Percentiles rank a stretch among this genome's conserved stretches.
Conservation (phyloP, 2,797 vertebrate species). For the Sebastes glaucus region DNA sequence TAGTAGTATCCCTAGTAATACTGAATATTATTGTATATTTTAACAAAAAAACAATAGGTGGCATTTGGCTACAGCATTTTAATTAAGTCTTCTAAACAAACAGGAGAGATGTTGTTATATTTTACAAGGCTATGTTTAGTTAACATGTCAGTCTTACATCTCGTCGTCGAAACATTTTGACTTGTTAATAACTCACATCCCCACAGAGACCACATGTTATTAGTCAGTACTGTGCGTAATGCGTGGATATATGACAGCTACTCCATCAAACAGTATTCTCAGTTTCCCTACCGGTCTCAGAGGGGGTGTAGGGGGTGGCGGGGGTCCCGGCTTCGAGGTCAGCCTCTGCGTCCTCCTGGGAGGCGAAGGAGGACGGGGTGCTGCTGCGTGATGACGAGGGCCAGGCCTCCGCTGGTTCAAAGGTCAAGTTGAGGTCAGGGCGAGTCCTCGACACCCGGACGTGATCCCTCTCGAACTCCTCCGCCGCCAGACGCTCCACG, state of each 20-base stretch:
- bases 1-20: background rate
- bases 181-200: background rate
- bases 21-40: background rate
- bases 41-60: background rate
- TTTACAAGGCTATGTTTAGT: background rate
- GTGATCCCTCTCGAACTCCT: conserved; percentile 91
- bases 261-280: background rate
- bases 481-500: conserved; percentile 91
- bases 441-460: conserved; percentile 77
- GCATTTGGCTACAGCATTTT: background rate
- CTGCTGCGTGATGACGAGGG: conserved; percentile 77
- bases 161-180: background rate
- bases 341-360: conserved; percentile 77
- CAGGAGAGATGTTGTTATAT: background rate
- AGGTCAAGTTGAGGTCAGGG: conserved; percentile 84
- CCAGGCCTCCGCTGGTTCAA: conserved; percentile 81
- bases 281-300: conserved; percentile 69
- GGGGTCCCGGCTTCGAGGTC: conserved; percentile 67
- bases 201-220: background rate
- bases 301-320: conserved; percentile 53
- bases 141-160: background rate
- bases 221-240: background rate
- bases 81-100: background rate
- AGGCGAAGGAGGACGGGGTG: conserved; percentile 80
- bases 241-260: background rate